Evolutionary conservation across 1,140 invertebrate genomes (phyloP).

Genomic region (Drosophila subpulchrella): DNA sequence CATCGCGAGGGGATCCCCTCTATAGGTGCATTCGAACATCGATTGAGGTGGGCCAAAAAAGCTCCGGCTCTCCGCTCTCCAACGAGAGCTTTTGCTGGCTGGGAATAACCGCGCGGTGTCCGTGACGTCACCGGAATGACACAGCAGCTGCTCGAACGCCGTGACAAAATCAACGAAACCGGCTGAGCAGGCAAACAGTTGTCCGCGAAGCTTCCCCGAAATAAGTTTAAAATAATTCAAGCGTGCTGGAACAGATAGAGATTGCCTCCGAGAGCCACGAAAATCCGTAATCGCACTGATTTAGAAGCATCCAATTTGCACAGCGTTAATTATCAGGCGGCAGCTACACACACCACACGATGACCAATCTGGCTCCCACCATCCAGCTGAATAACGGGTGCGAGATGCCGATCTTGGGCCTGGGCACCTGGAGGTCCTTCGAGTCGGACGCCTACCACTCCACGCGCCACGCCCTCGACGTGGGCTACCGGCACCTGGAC

Average conservation of each 20-base stretch:
- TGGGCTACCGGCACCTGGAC: conserved; percentile 91
- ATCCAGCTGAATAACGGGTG: conserved; percentile 87
- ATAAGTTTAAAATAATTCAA: too few species aligned
- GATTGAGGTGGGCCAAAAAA: neutral
- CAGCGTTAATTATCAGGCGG: conserved; percentile 36
- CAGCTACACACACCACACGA: conserved; percentile 36
- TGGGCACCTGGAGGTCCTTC: conserved; percentile 91
- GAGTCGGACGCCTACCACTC: conserved; percentile 87
- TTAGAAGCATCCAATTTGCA: conserved; percentile 45
- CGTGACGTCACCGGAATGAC: conserved; percentile 33
- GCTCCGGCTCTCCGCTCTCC: neutral
- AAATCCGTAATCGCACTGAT: conserved; percentile 8
- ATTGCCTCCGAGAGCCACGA: conserved; percentile 11
- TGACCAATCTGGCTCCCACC: conserved; percentile 83
- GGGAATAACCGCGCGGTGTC: conserved; percentile 22
- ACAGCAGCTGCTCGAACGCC: conserved; percentile 35
- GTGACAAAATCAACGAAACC: conserved; percentile 49
- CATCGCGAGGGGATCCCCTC: neutral
- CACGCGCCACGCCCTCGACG: conserved; percentile 88
- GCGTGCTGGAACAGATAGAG: conserved; percentile 54
- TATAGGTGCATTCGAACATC: neutral
- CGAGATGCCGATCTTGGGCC: conserved; percentile 88
- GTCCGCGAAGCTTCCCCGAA: conserved; percentile 38
- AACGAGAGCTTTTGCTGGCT: neutral
- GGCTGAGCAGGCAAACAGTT: conserved; percentile 47